Evolutionary conservation across 2,888 invertebrate species (phyloP), one percentile per base, ranked within the genome.

Genomic region (Elmis aenea): DNA sequence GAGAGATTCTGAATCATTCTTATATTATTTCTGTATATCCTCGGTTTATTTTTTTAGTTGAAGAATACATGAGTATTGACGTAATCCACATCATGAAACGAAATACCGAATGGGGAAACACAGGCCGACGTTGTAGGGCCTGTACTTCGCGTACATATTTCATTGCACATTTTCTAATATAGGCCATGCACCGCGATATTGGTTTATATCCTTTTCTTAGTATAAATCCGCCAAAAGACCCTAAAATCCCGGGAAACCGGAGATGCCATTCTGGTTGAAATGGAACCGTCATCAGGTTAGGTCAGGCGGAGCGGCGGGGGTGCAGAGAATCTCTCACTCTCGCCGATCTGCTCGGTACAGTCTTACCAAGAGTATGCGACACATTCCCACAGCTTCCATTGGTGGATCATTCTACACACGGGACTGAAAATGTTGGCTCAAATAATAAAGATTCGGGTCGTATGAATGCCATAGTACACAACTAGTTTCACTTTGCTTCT

Each of bases 261-360:
- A 42, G 42, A 46, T 46, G 38, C 37, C 45, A 38, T 57, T 55
- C 52, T 50, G 55, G 51, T 54, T 57, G 52, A 54, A 57, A 55
- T 54, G 56, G 51, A 55, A 57, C 55, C 54, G 55, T 51, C 48
- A 48, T 46, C 50, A 38, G 45, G 45, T 45, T 42, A 36, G 45
- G 42, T 42, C 45, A 42, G 34, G 36, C 30, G 38, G 45, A 38
- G 31, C 26, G 33, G 21, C 36, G 40, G 26, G 40, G 51, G 54
- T 50, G 55, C 45, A 47, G 51, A 51, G 54, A 57, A 57, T 57
- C 57, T 55, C 54, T 54, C 59, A 55, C 58, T 55, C 57, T 52
- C 56, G 57, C 53, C 58, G 59, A 55, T 57, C 57, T 52, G 54
- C 55, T 50, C 55, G 48, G 58, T 59, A 59, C 59, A 59, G 59